phyloP scores from a whole-genome alignment of 2,113 vertebrate species.

The Benitochromis conjunctus region DNA sequence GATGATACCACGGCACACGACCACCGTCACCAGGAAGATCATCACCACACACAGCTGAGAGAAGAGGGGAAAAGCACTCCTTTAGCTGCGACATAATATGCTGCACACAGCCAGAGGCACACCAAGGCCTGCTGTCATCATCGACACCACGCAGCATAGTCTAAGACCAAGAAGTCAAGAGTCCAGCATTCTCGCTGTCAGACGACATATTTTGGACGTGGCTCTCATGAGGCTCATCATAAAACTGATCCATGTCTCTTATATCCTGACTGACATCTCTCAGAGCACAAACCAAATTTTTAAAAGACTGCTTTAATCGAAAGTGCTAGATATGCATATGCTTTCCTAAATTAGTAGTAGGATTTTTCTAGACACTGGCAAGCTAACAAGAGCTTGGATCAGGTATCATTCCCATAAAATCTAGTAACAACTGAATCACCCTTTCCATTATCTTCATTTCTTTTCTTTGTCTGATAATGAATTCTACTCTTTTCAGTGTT shows the following conservation, averaged over 20 bases:
- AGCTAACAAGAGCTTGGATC: not conserved
- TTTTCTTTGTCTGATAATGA: not conserved
- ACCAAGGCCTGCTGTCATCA: not conserved
- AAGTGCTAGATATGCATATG: not conserved
- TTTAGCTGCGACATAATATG: not conserved
- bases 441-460: not conserved
- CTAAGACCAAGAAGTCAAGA: not conserved
- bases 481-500: not conserved
- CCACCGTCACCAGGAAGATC: conserved; percentile 81
- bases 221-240: not conserved
- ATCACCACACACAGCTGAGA: conserved; percentile 76
- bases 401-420: not conserved
- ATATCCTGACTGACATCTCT: not conserved
- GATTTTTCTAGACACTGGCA: not conserved
- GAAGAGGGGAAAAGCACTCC: not conserved
- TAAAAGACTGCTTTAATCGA: not conserved
- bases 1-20: conserved; percentile 77
- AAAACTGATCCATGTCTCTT: not conserved
- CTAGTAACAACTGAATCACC: not conserved
- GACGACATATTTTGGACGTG: not conserved
- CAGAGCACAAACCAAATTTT: not conserved
- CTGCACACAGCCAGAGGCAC: not conserved
- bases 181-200: not conserved
- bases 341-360: not conserved
- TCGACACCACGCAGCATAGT: not conserved